A percentile compares a stretch with the other conserved stretches of the same genome.
Conservation (phyloP, 2,797 vertebrate species). For the Chiroxiphia lanceolata region DNA sequence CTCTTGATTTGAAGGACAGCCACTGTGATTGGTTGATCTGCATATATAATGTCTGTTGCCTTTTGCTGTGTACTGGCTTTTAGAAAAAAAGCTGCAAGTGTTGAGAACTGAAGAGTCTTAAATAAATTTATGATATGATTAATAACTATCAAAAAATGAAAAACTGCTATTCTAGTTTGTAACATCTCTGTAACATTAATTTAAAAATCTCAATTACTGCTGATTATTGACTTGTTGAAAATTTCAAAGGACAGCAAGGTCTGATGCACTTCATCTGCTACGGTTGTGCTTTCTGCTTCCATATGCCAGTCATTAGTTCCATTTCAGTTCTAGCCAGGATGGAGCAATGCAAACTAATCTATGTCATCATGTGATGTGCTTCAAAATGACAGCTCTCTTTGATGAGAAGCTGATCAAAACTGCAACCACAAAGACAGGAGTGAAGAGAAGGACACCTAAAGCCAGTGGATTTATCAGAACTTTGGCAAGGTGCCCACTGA, state of each 20-base stretch:
- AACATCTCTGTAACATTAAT: neutral
- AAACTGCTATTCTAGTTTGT: neutral
- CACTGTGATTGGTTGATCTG: neutral
- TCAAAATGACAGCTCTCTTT: constrained; percentile 42
- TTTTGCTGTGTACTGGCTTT: neutral
- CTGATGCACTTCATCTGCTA: neutral
- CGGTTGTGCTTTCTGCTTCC: neutral
- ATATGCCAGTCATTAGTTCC: constrained; percentile 47
- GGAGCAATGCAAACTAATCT: constrained; percentile 24
- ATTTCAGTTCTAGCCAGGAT: constrained; percentile 37
- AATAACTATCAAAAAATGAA: neutral
- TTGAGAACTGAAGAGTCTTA: neutral
- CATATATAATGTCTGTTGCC: neutral
- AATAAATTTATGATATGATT: neutral
- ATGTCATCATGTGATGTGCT: constrained; percentile 17
- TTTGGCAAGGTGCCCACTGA: neutral
- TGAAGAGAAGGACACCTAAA: neutral
- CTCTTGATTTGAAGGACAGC: neutral
- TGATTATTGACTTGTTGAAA: constrained; percentile 29
- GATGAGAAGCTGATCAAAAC: constrained; percentile 4
- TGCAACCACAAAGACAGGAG: neutral
- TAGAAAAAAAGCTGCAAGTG: neutral
- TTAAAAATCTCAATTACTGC: neutral
- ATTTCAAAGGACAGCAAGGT: neutral
- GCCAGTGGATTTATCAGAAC: constrained; percentile 22